Evolutionary conservation across 2,797 vertebrate genomes (phyloP), one percentile per base, ranked within the genome.

Genomic region (Darevskia nairensis): DNA sequence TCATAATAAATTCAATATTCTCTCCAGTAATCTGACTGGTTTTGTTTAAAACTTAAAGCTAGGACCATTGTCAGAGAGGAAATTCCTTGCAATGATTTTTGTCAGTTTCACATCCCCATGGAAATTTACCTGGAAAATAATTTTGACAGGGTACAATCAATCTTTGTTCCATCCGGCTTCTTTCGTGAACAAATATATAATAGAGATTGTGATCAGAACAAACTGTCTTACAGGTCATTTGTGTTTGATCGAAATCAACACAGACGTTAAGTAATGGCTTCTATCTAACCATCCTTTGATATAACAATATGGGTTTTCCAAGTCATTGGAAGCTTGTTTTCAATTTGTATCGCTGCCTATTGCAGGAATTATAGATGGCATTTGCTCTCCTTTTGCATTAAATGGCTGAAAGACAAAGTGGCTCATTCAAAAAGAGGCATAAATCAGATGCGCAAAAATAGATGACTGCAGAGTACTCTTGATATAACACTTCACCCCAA

Each of bases 11-110:
- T 87, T 85, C 1, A 71, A 44, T 75, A 86, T 61, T 84, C 2
- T 90, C 87, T 87, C 39, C 86, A 91, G 66, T 82, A 82, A 27
- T 71, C 50, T 84, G 81, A 8, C 35, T 11, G 74, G 84, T 11
- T 79, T 64, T 27, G 75, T 61, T 68, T 92, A 89, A 86, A 17
- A 78, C 44, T 87, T 86, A 89, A 93, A 89, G 77, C 44, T 17
- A 61, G 84, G 32, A 9, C 15, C 17, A 50, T 92, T 93, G 72
- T 82, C 81, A 93, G 91, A 85, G 88, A 19, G 75, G 6, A 91
- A 87, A 8, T 80, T 1, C 71, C n/a, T 27, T 59, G 68, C 80
- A 11, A 39, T 93, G 8, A 23, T 55, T 15, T 15, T 2, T 83
- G 17, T 75, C 90, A 85, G 66, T 76, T 64, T 50, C 80, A 86